Base-by-base conservation (phyloP, 2,113 vertebrate genomes). In the Triplophysa siluroides region DNA sequence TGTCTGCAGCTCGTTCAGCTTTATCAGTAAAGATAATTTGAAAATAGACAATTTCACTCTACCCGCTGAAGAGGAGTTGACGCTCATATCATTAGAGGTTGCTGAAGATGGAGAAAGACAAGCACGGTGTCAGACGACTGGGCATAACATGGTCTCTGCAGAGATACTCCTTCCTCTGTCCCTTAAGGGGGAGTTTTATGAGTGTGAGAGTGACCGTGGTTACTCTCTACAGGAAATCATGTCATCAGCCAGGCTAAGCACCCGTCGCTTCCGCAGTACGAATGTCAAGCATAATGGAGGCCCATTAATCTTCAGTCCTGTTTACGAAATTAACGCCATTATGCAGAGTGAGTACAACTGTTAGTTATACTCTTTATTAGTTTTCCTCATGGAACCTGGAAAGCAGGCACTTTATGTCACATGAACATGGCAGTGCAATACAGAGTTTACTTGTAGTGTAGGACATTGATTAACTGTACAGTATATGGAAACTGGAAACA, bases 341-440 rank as follows among this genome's bases (percentile, higher is more conserved):
- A 97, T 97, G 96, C 92, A 91, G 78, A 62, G 95, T 98, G 83
- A 95, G 96, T 92, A 85, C 0, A 0, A 14, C 2, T 8, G n/a
- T 41, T 18, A 13, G 16, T 56, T 58, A 64, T n/a, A 8, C 38
- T 6, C 10, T 65, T 33, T 71, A 16, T 8, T 23, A 14, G 21
- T 21, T 50, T 18, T 7, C 7, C 54, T 4, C 54, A 21, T 14
- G 9, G 16, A 6, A 58, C 41, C 11, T 45, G 43, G 43, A 45
- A 45, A 45, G 10, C 43, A 45, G 10, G 43, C 11, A 0, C 43
- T 38, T 4, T 38, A 38, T 8, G 6, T 38, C 33, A 38, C 33
- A 38, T 38, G 33, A 38, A 38, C 33, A 38, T 38, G 33, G 6
- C 2, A 14, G 47, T 50, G 47, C 47, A 50, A 50, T 14, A 50